Conservation (phyloP, 2,113 vertebrate species). For the Chaetorhynchus papuensis region DNA sequence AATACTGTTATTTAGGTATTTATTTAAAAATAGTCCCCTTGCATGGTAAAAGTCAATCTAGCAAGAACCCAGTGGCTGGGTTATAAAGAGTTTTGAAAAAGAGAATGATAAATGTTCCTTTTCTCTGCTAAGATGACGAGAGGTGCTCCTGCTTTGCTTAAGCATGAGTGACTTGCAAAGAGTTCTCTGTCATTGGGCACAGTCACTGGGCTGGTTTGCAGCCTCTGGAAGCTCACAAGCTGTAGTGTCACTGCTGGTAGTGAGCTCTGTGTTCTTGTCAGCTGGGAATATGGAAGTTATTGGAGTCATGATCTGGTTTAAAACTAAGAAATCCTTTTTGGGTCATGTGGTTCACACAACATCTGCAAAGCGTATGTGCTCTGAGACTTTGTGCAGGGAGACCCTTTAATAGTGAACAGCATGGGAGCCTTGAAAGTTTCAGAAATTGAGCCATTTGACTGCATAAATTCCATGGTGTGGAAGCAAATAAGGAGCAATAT, state of each 20-base stretch:
- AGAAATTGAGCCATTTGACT: background rate
- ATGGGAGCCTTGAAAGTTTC: background rate
- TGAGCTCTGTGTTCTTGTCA: constrained; percentile 35
- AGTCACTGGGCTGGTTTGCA: background rate
- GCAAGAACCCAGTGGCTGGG: background rate
- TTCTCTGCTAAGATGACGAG: background rate
- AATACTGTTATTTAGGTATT: background rate
- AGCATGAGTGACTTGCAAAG: background rate
- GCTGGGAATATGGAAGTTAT: constrained; percentile 67
- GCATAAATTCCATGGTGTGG: background rate
- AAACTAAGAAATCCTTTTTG: constrained; percentile 8
- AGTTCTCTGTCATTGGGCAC: background rate
- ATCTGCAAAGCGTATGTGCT: background rate
- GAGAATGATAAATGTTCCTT: background rate
- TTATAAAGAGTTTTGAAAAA: background rate
- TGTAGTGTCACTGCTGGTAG: background rate
- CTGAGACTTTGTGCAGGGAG: background rate
- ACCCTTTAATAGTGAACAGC: background rate
- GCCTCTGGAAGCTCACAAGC: background rate
- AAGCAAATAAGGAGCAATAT: background rate
- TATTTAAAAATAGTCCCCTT: background rate
- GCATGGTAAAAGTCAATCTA: background rate
- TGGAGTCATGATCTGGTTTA: background rate
- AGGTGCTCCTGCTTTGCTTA: background rate
- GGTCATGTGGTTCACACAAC: background rate